Base-by-base conservation (phyloP, 1,140 invertebrate species). In the Cylas formicarius region DNA sequence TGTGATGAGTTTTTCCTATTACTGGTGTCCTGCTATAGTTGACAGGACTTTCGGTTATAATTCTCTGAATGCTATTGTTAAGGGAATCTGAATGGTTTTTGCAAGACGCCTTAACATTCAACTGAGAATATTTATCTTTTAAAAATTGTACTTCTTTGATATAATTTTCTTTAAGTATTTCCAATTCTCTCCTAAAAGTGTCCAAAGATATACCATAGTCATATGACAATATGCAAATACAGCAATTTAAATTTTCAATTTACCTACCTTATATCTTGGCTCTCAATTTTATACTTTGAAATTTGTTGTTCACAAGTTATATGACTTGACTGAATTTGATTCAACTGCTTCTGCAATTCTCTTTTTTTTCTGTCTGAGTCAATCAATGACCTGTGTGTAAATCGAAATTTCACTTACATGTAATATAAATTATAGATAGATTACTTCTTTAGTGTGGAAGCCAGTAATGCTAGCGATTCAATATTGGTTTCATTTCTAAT, bases 371-470 rank as follows among this genome's bases (percentile, higher is more conserved):
- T 37, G 41, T 56, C 51, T 3, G 41, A 37, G 29, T 53, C 43
- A 11, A 55, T 16, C 29, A 58, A 41, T 28, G 49, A 34, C 36
- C 54, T 57, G 19, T 36, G 50, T 47, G 26, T 13, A 33, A 36
- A 35, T 27, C n/a, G n/a, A n/a, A n/a, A n/a, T n/a, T n/a, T n/a
- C n/a, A n/a, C n/a, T n/a, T n/a, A n/a, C n/a, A n/a, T 38, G 13
- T 18, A 38, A 34, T 17, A 31, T 36, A 24, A 14, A 27, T 28
- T n/a, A 41, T 6, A 35, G 45, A 13, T 11, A 43, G 44, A 31
- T 44, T 55, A 65, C 61, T 62, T 65, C 46, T 65, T 63, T 44
- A 65, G 55, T 20, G 51, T 53, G 9, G 48, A 38, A 19, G 54
- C 55, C 21, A 66, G 36, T 21, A 60, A 23, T 18, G 44, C 50